Base-by-base conservation (phyloP, 2,113 vertebrate species). In the Phasianus colchicus region DNA sequence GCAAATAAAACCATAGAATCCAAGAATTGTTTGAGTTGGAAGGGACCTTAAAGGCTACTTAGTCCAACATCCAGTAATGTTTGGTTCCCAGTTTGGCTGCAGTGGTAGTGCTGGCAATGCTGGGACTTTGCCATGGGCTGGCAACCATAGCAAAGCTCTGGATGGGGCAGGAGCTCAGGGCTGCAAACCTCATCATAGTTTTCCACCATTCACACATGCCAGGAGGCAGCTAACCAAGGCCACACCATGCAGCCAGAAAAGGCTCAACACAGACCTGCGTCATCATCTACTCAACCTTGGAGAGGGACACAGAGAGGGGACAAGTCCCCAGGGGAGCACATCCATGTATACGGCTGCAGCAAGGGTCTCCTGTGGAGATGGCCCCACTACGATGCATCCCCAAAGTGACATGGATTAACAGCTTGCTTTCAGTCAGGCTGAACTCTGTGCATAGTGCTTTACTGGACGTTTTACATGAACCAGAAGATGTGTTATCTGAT, bases 401-500 rank as follows among this genome's bases (percentile, higher is more conserved):
- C 95, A 91, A 92, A 97, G 93, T 66, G 63, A 95, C 88, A 55
- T 60, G 94, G 95, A 89, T 96, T 96, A 96, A 89, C 70, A 83
- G 96, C 96, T 97, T 96, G 36, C 97, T 98, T 96, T 96, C 98
- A 90, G 87, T 96, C 98, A 94, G 75, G 4, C 89, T 98, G 98
- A 99, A 95, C 97, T 98, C 98, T 76, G 98, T 97, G 98, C 95
- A 79, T 79, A 93, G 95, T 89, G 96, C 98, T 98, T 98, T 96
- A 95, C 93, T 90, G 95, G 97, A 97, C 89, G 0, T 98, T 98
- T 98, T 98, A 98, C 98, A 98, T 91, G 98, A 98, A 98, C 98
- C 98, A 99, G 98, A 98, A 98, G 98, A 98, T 92, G 97, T 97
- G 97, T 98, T 98, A 98, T 98, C 98, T 98, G 98, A 98, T 97